Evolutionary conservation across 2,113 vertebrate genomes (phyloP), one percentile per base, ranked within the genome.

Genomic region (Pagrus major): DNA sequence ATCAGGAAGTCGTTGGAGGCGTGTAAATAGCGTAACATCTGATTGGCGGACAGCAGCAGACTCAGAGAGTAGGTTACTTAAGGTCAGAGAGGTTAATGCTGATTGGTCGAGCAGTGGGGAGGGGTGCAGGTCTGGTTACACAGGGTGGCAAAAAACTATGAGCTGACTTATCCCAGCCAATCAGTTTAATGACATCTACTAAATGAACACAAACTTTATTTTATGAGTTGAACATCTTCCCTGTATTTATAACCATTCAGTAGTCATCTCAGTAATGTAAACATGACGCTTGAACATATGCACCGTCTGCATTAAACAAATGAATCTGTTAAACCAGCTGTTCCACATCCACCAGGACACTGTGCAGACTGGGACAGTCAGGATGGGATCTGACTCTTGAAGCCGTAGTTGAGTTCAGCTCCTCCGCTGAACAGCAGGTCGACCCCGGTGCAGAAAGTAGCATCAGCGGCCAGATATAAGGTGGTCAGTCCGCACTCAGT

Each of bases 381-480:
- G 66, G 77, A 71, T 0, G 76, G 80, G 49, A 95, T 61, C 51
- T 91, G 93, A 63, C 86, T 95, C 84, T 96, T 96, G 80, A 87
- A 56, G 15, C 91, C 92, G 0, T 94, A 96, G 79, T 96, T 96
- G 18, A 96, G 95, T 68, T 96, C 96, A 0, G 96, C 96, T 37
- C 96, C 96, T 25, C 95, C 95, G 0, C 93, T 96, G 41, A 96
- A 52, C 14, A 94, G 86, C 67, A 97, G 82, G 58, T 96, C 96
- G 0, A 94, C 87, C 9, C 96, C 96, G 0, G 96, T 96, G 91
- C 95, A 96, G 91, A 96, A 97, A 9, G 91, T 95, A 3, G 94
- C 95, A 0, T 96, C 96, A 0, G 94, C 92, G 1, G 96, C 96
- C 18, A 97, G 92, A 80, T 92, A 97, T 16, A 96, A 58, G 0